Percentiles rank a stretch among this genome's conserved stretches.
Conservation (phyloP, 2,888 invertebrate species). For the Anodontia alba region DNA sequence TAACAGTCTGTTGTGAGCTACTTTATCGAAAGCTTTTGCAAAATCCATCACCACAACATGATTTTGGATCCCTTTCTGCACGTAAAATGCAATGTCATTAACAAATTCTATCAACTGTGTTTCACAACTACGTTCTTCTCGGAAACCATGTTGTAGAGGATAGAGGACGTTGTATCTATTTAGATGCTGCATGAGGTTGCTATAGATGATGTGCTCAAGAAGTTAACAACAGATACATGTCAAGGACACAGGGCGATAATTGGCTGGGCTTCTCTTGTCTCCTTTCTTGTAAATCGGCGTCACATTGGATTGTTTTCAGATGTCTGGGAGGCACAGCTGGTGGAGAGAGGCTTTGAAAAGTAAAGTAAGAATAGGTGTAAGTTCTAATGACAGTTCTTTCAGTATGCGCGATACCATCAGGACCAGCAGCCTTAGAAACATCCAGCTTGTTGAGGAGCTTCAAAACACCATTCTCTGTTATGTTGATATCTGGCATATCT, state of each 20-base stretch:
- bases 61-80: neutral
- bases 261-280: neutral
- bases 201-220: neutral
- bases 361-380: neutral
- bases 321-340: neutral
- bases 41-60: no score
- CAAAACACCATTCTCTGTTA: neutral
- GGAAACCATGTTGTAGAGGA: neutral
- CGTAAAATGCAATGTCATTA: neutral
- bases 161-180: neutral
- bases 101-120: no score
- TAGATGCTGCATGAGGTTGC: neutral
- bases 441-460: neutral
- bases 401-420: neutral
- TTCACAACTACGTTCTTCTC: no score
- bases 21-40: no score
- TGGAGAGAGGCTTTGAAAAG: neutral
- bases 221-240: neutral
- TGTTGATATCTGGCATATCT: neutral
- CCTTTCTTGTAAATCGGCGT: neutral
- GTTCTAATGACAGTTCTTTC: neutral
- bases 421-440: neutral
- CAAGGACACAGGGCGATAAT: no score
- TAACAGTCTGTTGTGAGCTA: no score
- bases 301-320: neutral